Conservation (phyloP, 2,888 invertebrate species). For the Slavum lentiscoides region DNA sequence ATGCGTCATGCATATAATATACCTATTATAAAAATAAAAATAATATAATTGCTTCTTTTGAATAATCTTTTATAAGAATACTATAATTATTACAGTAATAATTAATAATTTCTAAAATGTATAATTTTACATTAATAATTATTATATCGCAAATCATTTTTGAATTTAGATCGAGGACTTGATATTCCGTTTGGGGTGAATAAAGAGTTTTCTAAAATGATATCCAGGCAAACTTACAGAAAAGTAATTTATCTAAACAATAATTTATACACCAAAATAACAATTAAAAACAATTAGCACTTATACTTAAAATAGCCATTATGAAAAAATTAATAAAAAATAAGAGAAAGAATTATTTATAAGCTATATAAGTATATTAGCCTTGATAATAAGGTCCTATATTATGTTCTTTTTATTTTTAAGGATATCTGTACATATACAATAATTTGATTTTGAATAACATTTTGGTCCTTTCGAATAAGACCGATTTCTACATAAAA, state of each 20-base stretch:
- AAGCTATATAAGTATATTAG: no score
- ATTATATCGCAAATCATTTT: neutral
- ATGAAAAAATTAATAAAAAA: no score
- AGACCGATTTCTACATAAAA: no score
- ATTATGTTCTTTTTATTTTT: no score
- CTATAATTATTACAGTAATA: neutral
- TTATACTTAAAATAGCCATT: no score
- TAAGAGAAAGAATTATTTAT: no score
- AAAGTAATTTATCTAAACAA: slow-evolving; percentile 12
- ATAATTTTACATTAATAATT: neutral
- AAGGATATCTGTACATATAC: no score
- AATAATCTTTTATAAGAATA: neutral
- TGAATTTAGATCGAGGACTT: slow-evolving; percentile 33
- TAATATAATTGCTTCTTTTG: neutral
- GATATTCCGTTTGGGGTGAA: slow-evolving; percentile 34
- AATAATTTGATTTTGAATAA: no score
- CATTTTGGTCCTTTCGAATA: no score
- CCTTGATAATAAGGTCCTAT: no score
- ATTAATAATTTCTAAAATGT: neutral
- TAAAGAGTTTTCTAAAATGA: slow-evolving; percentile 25
- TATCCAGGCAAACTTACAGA: slow-evolving; percentile 36
- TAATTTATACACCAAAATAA: neutral
- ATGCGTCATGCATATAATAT: neutral
- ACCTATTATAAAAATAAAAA: neutral
- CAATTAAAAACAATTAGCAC: neutral